Evolutionary conservation across 2,113 vertebrate genomes (phyloP).

Genomic region (Lasiurus borealis): DNA sequence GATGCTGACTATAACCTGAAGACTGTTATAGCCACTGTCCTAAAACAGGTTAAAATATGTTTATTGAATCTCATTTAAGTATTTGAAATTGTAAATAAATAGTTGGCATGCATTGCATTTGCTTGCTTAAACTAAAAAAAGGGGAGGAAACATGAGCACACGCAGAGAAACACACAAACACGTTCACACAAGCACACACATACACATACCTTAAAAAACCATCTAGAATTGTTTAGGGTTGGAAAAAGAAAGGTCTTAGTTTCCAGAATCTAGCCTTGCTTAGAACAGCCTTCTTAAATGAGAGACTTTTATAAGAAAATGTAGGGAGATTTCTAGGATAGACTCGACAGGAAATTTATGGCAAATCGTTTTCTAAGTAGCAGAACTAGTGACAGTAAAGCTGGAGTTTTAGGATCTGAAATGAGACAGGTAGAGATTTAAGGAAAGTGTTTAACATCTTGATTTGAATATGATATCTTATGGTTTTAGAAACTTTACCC

Average conservation of each 20-base stretch:
- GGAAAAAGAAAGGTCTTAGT: neutral
- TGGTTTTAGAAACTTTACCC: slow-evolving; percentile 3
- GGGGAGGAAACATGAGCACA: rapidly evolving
- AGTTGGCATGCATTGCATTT: slow-evolving; percentile 21
- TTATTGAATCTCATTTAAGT: slow-evolving; percentile 40
- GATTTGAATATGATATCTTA: neutral
- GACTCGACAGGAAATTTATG: neutral
- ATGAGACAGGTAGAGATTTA: neutral
- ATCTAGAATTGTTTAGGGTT: neutral
- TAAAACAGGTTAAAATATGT: slow-evolving; percentile 63
- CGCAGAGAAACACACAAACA: too few species aligned
- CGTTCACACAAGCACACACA: neutral
- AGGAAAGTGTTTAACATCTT: slow-evolving; percentile 37
- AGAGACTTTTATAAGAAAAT: neutral
- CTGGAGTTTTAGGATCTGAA: neutral
- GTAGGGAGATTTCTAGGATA: neutral
- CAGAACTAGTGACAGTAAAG: neutral
- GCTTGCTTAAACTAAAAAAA: slow-evolving; percentile 28
- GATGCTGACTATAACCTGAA: slow-evolving; percentile 48
- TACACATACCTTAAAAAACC: neutral
- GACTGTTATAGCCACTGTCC: neutral
- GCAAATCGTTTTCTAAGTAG: neutral
- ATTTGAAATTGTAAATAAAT: slow-evolving; percentile 48
- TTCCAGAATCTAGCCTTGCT: neutral
- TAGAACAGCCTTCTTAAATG: neutral